These are phyloP conservation scores for Pheosia gnoma DNA, from an alignment of 2,888 invertebrate genomes.

Conservation along the genomic window DNA sequence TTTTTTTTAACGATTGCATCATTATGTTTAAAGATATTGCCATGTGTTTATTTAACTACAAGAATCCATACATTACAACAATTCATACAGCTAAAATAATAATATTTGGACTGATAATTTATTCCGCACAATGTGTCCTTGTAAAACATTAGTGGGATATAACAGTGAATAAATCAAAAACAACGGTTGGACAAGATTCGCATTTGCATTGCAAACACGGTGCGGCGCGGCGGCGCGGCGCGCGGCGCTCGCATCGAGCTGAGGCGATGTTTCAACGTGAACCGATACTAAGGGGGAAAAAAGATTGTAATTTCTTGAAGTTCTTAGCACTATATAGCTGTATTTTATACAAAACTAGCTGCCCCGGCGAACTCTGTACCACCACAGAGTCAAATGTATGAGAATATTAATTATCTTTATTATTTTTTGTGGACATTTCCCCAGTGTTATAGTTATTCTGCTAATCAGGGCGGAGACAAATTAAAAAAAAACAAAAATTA, in stretches of 20 bases:
- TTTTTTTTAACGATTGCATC: too few relatives aligned
- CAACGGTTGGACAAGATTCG: constrained; percentile 29
- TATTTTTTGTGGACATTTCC: too few relatives aligned
- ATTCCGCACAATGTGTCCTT: constrained; percentile 27
- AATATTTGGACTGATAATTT: not conserved
- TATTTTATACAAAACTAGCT: not conserved
- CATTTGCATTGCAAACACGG: constrained; percentile 34
- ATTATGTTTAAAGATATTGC: too few relatives aligned
- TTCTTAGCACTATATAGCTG: not conserved
- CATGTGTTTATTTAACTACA: too few relatives aligned
- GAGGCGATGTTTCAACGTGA: not conserved
- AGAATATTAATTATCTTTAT: too few relatives aligned
- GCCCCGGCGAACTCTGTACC: too few relatives aligned
- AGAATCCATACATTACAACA: too few relatives aligned
- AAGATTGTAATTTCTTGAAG: constrained; percentile 23
- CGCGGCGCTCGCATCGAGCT: not conserved
- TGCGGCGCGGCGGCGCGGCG: constrained; percentile 7
- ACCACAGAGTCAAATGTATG: too few relatives aligned
- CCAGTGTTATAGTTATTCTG: too few relatives aligned
- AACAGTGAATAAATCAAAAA: constrained; percentile 30
- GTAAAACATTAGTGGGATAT: constrained; percentile 13
- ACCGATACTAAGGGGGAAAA: constrained; percentile 21
- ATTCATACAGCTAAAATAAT: not conserved
- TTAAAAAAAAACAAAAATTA: too few relatives aligned
- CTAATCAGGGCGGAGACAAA: too few relatives aligned